Evolutionary conservation across 2,888 invertebrate species (phyloP).

Genomic region (Ectobius pallidus): DNA sequence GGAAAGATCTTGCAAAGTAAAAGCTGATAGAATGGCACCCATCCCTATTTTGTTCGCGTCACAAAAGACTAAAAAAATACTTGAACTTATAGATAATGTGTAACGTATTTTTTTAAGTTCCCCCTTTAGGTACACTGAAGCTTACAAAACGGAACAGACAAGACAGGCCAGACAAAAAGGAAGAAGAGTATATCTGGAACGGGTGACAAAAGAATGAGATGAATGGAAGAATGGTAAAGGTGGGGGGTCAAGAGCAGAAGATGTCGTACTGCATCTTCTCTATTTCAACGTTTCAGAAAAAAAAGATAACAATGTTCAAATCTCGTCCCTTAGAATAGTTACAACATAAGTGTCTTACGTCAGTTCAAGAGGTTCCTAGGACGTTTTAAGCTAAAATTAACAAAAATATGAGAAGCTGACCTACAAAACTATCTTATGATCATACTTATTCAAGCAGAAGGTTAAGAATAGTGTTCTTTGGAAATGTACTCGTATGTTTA

Average conservation of each 20-base stretch:
- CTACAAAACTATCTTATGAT: no score
- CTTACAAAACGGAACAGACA: neutral
- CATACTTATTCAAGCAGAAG: no score
- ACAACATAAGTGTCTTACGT: no score
- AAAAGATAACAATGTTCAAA: no score
- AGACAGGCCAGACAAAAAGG: slow-evolving; percentile 3
- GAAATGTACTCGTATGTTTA: no score
- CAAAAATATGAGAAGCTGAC: no score
- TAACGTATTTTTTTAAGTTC: slow-evolving; percentile 21
- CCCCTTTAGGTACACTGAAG: neutral
- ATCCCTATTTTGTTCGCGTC: neutral
- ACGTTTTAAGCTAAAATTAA: no score
- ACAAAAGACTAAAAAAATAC: slow-evolving; percentile 8
- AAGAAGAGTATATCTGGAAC: slow-evolving; percentile 11
- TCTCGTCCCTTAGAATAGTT: no score
- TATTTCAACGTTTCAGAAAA: neutral
- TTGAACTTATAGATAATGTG: slow-evolving; percentile 14
- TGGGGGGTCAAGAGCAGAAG: neutral
- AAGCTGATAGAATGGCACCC: neutral
- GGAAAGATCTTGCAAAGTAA: neutral
- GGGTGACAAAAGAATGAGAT: slow-evolving; percentile 19
- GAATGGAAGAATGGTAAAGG: slow-evolving; percentile 14
- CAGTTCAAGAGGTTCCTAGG: no score
- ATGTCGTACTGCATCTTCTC: neutral
- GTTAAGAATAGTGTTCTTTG: no score